Evolutionary conservation across 2,888 invertebrate genomes (phyloP).

Genomic region (Pterobdella sp.): DNA sequence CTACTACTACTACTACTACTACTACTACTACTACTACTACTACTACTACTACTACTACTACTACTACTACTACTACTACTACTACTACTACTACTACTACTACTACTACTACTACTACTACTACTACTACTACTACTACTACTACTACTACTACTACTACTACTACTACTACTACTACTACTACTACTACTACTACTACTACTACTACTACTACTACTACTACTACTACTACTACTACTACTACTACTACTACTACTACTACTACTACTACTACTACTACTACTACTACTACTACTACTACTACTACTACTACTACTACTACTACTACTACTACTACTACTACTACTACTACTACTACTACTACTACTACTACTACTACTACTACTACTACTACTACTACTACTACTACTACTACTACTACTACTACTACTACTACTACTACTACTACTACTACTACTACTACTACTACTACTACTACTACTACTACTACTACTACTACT

Average conservation of each 20-base stretch:
- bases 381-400: not conserved
- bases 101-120: not conserved
- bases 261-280: conserved; percentile 2
- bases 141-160: conserved; percentile 2
- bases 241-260: conserved; percentile 1
- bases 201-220: not conserved
- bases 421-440: conserved; percentile 12
- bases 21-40: not conserved
- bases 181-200: not conserved
- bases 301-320: not conserved
- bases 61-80: not conserved
- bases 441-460: conserved; percentile 9
- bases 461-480: conserved; percentile 10
- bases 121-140: conserved; percentile 8
- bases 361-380: not conserved
- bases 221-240: not conserved
- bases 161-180: not conserved
- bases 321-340: not conserved
- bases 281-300: conserved; percentile 8
- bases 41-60: not conserved
- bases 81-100: conserved; percentile 7
- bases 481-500: conserved; percentile 13
- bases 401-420: not conserved
- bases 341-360: conserved; percentile 10
- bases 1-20: not conserved